Conservation (phyloP, 2,797 vertebrate genomes). For the Mus caroli region DNA sequence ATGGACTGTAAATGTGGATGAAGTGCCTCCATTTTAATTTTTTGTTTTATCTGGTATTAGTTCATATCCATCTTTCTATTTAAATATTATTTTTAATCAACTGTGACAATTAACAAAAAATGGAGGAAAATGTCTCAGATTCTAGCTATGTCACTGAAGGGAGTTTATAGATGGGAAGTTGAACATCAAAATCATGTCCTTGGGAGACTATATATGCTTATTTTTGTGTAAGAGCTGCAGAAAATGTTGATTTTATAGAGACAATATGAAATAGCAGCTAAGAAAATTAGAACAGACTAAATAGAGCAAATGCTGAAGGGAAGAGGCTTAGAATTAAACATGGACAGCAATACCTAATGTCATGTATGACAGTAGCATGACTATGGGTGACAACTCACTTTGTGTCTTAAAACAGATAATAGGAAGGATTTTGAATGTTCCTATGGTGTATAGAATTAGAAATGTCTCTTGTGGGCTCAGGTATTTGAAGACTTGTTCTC, state of each 20-base stretch:
- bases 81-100: not conserved
- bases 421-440: not conserved
- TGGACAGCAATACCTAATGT: too few relatives aligned
- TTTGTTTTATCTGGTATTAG: not conserved
- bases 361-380: not conserved
- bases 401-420: not conserved
- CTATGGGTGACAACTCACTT: not conserved
- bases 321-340: not conserved
- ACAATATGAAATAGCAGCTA: not conserved
- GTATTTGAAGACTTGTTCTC: not conserved
- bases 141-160: not conserved
- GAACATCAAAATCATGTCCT: not conserved
- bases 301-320: not conserved
- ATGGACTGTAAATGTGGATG: not conserved
- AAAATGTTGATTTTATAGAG: not conserved
- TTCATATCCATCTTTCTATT: not conserved
- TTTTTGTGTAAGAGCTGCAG: not conserved
- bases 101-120: not conserved
- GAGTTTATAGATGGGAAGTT: not conserved
- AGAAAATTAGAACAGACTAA: not conserved
- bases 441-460: not conserved
- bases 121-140: not conserved
- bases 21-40: not conserved
- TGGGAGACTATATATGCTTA: not conserved
- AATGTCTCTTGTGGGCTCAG: not conserved